Evolutionary conservation across 2,797 vertebrate genomes (phyloP).

Genomic region (Sebastiscus albofasciatus): DNA sequence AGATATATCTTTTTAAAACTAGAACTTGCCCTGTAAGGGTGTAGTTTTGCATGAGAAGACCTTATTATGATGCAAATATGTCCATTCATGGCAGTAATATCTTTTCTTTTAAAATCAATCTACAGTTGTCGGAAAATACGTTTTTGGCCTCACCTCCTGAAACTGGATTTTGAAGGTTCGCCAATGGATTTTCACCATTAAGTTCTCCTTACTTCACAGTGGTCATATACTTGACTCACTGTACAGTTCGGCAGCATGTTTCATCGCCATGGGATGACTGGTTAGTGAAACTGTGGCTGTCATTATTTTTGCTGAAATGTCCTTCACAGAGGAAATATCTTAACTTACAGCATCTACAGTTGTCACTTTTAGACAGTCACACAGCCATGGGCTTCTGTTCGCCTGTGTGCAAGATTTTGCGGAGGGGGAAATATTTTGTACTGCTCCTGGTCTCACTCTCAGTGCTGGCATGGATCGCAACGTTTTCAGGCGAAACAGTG

Average conservation of each 20-base stretch:
- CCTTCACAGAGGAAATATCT: constrained; percentile 31
- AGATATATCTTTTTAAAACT: not conserved
- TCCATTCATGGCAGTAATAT: not conserved
- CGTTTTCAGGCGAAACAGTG: constrained; percentile 74
- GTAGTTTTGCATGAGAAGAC: not conserved
- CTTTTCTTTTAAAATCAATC: constrained; percentile 21
- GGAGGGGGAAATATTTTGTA: constrained; percentile 84
- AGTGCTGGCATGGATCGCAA: constrained; percentile 86
- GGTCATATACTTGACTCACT: not conserved
- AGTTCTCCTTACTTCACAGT: not conserved
- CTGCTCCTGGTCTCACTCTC: constrained; percentile 83
- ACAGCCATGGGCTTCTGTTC: constrained; percentile 81
- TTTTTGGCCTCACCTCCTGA: not conserved
- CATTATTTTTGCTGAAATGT: constrained; percentile 16
- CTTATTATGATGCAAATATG: not conserved
- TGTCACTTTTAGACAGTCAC: not conserved
- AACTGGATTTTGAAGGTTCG: constrained; percentile 30
- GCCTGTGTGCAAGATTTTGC: constrained; percentile 72
- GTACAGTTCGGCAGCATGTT: constrained; percentile 11
- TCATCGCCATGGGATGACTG: constrained; percentile 47
- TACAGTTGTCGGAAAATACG: constrained; percentile 30
- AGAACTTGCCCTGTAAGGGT: not conserved
- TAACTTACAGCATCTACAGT: constrained; percentile 6
- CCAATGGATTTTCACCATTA: constrained; percentile 33
- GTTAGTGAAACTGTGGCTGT: not conserved